Evolutionary conservation across 2,113 vertebrate genomes (phyloP), one percentile per base, ranked within the genome.

Genomic region (Tachysurus vachellii): DNA sequence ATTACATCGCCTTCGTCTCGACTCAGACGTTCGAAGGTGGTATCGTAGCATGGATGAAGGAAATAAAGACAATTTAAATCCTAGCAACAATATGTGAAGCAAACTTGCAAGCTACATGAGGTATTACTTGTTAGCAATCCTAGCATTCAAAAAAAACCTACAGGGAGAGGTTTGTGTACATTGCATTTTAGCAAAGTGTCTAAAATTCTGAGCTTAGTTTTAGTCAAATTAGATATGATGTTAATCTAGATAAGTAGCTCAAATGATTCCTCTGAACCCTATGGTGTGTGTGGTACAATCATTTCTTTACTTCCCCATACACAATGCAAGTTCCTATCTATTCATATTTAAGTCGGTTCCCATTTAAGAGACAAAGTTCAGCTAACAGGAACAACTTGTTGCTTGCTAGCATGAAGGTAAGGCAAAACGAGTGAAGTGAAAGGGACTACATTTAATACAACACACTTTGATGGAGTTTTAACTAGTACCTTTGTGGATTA

Each of bases 401-500:
- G 6, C 47, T 77, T 9, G 50, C 75, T 76, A 6, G 44, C 26
- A 2, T 76, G 21, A n/a, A n/a, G 44, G 6, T n/a, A n/a, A 13
- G 16, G 11, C 19, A 80, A 31, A 80, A 19, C 2, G 26, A 28
- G 50, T 13, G 16, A 26, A 21, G 54, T 59, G 17, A 80, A 80
- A 80, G 13, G 28, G 17, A n/a, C 44, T 76, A 14, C 6, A 13
- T 53, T 6, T 85, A 53, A 75, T 62, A 42, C 5, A 50, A 42
- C n/a, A 28, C 11, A 11, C 6, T 47, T 66, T 82, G 36, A 13
- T 14, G 36, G 54, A 54, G 59, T 84, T 73, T n/a, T 31, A 84
- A 59, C 68, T 54, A 17, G 23, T 44, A n/a, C 4, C 68, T 66
- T 77, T 83, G 14, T 77, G 85, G 88, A 76, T 85, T 59, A 21